A percentile compares a stretch with the other conserved stretches of the same genome.
phyloP scores from a whole-genome alignment of 1,140 invertebrate genomes.

The Lerema accius region DNA sequence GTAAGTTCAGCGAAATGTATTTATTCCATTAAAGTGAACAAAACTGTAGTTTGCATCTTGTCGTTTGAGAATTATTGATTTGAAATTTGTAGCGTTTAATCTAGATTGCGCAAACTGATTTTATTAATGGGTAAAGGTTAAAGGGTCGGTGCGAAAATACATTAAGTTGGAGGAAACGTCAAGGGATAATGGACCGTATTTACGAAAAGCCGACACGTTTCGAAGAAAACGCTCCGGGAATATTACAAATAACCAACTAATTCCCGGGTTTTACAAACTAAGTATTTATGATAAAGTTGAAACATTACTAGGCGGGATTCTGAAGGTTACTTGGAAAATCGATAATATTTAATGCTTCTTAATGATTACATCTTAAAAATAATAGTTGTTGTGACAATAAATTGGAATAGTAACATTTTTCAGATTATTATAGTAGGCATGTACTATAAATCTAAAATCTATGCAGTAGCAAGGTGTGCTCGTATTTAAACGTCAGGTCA shows the following conservation, averaged over 20 bases:
- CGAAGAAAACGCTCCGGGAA: slow-evolving; percentile 31
- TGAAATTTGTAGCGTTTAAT: slow-evolving; percentile 66
- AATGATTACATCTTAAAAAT: not conserved
- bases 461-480: slow-evolving; percentile 18
- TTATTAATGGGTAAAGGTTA: slow-evolving; percentile 64
- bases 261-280: not conserved
- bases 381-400: not conserved
- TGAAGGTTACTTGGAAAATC: no score
- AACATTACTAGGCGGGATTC: no score
- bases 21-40: slow-evolving; percentile 32
- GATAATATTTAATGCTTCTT: no score
- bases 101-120: slow-evolving; percentile 66
- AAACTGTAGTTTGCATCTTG: slow-evolving; percentile 25
- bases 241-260: slow-evolving; percentile 21
- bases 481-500: slow-evolving; percentile 34
- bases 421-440: no score
- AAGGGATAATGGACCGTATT: slow-evolving; percentile 63
- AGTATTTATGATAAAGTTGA: not conserved
- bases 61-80: slow-evolving; percentile 53
- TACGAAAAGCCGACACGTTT: slow-evolving; percentile 54
- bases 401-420: not conserved
- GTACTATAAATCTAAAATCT: slow-evolving; percentile 7
- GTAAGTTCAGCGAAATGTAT: slow-evolving; percentile 38
- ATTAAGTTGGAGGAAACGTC: slow-evolving; percentile 61
- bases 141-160: slow-evolving; percentile 53